Evolutionary conservation across 2,888 invertebrate species (phyloP).

Genomic region (Oscheius myriophilus): DNA sequence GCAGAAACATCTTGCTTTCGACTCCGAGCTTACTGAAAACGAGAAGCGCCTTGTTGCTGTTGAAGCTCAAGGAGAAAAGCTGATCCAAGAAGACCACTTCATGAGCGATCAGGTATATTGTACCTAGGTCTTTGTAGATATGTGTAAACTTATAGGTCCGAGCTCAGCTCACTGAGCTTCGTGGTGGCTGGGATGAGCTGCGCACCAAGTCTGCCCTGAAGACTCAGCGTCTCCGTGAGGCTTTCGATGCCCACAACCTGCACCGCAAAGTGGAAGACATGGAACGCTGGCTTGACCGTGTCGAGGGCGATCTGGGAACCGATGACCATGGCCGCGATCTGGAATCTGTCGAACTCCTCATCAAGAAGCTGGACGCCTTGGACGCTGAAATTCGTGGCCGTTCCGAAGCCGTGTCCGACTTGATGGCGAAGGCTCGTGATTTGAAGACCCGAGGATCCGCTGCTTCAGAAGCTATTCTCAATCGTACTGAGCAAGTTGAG

Average conservation of each 20-base stretch:
- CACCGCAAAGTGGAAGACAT: slow-evolving; percentile 87
- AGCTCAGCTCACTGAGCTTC: slow-evolving; percentile 84
- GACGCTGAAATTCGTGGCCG: slow-evolving; percentile 61
- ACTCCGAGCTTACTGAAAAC: slow-evolving; percentile 91
- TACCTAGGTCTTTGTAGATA: neutral
- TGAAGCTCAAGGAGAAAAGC: slow-evolving; percentile 72
- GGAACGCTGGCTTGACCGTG: slow-evolving; percentile 75
- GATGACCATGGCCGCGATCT: slow-evolving; percentile 88
- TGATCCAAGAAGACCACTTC: slow-evolving; percentile 83
- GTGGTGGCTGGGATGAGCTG: slow-evolving; percentile 86
- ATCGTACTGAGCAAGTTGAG: slow-evolving; percentile 80
- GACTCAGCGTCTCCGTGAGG: slow-evolving; percentile 60
- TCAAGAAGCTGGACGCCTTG: slow-evolving; percentile 75
- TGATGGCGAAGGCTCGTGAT: slow-evolving; percentile 72
- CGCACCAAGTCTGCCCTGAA: slow-evolving; percentile 82
- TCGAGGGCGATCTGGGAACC: slow-evolving; percentile 80
- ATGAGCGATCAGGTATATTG: slow-evolving; percentile 76
- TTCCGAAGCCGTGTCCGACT: slow-evolving; percentile 53
- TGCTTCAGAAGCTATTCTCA: slow-evolving; percentile 74
- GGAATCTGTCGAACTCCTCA: slow-evolving; percentile 83
- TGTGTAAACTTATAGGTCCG: slow-evolving; percentile 77
- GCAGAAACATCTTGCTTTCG: slow-evolving; percentile 87
- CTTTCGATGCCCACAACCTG: slow-evolving; percentile 65
- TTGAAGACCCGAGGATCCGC: slow-evolving; percentile 40
- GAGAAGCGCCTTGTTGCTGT: slow-evolving; percentile 73